Evolutionary conservation across 2,888 invertebrate species (phyloP).

Genomic region (Cheilosia variabilis): DNA sequence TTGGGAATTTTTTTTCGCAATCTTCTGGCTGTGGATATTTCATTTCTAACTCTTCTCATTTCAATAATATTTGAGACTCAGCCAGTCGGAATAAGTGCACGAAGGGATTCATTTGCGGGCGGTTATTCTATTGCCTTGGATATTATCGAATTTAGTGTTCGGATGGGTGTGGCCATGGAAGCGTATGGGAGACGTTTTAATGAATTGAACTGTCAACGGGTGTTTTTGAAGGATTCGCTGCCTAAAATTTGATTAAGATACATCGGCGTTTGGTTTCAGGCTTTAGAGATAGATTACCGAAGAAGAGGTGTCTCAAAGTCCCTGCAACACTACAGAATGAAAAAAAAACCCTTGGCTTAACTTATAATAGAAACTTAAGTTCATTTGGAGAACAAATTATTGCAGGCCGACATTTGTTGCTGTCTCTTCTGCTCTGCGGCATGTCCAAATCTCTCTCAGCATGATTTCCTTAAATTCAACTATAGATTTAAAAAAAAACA

Average conservation of each 20-base stretch:
- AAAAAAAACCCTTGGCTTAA: too few relatives aligned
- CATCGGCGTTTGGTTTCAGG: too few relatives aligned
- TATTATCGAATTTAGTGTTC: conserved; percentile 45
- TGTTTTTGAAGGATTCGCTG: too few relatives aligned
- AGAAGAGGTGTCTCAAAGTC: too few relatives aligned
- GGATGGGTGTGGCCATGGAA: background rate
- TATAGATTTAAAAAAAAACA: background rate
- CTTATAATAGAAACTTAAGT: too few relatives aligned
- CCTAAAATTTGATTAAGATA: too few relatives aligned
- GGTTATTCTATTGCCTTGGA: conserved; percentile 20
- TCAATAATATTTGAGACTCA: conserved; percentile 57
- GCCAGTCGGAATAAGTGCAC: conserved; percentile 63
- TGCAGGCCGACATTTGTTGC: too few relatives aligned
- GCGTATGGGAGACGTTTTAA: background rate
- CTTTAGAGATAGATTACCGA: too few relatives aligned
- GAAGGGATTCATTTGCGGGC: conserved; percentile 37
- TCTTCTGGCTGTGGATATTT: conserved; percentile 33
- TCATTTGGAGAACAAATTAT: too few relatives aligned
- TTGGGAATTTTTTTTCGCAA: conserved; percentile 3
- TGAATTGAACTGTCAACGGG: background rate
- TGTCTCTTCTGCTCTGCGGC: too few relatives aligned
- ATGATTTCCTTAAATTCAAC: conserved; percentile 1
- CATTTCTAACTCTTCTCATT: conserved; percentile 45
- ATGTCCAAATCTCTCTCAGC: background rate
- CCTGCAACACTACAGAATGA: too few relatives aligned